Evolutionary conservation across 1,140 invertebrate species (phyloP).

Genomic region (Drosophila kohkoa): DNA sequence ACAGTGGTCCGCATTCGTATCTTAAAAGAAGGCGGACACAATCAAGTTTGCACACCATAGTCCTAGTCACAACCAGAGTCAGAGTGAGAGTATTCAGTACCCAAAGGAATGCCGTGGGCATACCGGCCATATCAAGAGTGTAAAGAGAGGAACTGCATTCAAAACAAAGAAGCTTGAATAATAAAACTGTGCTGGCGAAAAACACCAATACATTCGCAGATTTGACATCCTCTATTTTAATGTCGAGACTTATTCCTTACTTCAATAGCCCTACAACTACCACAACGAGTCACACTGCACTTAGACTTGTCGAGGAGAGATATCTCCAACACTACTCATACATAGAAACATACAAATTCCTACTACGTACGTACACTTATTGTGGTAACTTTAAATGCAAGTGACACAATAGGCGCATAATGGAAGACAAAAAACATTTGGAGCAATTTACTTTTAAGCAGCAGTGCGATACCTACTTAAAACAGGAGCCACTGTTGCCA

Average conservation of each 20-base stretch:
- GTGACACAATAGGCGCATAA: slow-evolving; percentile 75
- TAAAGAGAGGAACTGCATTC: slow-evolving; percentile 42
- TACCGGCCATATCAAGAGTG: slow-evolving; percentile 2
- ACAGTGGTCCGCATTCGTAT: slow-evolving; percentile 46
- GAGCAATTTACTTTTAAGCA: slow-evolving; percentile 66
- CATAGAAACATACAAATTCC: slow-evolving; percentile 19
- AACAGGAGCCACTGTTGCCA: slow-evolving; percentile 49
- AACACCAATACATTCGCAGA: slow-evolving; percentile 49
- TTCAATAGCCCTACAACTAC: slow-evolving; percentile 39
- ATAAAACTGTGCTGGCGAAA: slow-evolving; percentile 41
- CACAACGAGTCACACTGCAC: slow-evolving; percentile 3
- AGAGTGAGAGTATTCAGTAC: slow-evolving; percentile 1
- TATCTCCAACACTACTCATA: not conserved
- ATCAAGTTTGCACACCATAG: slow-evolving; percentile 43
- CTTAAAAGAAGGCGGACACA: slow-evolving; percentile 42
- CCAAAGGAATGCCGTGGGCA: slow-evolving; percentile 24
- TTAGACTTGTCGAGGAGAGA: not conserved
- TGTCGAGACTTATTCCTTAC: slow-evolving; percentile 49
- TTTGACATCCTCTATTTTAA: slow-evolving; percentile 57
- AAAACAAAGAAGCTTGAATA: slow-evolving; percentile 55
- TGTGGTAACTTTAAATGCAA: slow-evolving; percentile 77
- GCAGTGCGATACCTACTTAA: slow-evolving; percentile 66
- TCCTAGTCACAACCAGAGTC: not conserved
- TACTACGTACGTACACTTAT: slow-evolving; percentile 38
- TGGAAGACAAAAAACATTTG: slow-evolving; percentile 68